Evolutionary conservation across 1,140 invertebrate genomes (phyloP).

Genomic region (Homalodisca vitripennis): DNA sequence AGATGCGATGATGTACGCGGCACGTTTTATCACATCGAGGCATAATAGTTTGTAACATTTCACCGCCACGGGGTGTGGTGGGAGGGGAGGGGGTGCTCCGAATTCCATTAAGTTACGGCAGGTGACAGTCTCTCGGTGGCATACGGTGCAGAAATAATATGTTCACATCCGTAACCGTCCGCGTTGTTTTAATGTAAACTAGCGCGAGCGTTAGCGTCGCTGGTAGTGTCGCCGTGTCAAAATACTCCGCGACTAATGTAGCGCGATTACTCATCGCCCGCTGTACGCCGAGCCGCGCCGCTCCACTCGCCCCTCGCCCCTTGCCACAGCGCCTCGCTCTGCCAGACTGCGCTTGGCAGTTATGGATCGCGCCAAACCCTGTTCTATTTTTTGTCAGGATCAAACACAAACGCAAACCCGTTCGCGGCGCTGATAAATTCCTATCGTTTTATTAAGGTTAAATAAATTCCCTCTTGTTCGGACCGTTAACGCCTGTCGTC

Average conservation of each 20-base stretch:
- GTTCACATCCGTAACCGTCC: conserved; percentile 2
- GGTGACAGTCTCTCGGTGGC: conserved; percentile 9
- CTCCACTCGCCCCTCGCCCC: not conserved
- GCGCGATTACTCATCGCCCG: conserved; percentile 9
- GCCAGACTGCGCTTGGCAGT: conserved; percentile 7
- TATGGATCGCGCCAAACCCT: conserved; percentile 1
- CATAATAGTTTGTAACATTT: conserved; percentile 2
- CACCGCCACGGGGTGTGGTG: not conserved
- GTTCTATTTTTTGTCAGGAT: conserved; percentile 13
- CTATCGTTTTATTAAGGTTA: conserved; percentile 13
- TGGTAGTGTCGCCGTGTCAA: not conserved
- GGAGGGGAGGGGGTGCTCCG: conserved; percentile 3
- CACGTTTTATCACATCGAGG: conserved; percentile 12
- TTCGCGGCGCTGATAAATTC: conserved; percentile 11
- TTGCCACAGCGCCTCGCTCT: not conserved
- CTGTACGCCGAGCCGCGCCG: not conserved
- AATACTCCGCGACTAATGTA: conserved; percentile 3
- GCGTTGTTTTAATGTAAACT: conserved; percentile 12
- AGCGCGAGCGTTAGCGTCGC: too few species aligned
- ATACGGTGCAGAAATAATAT: conserved; percentile 2
- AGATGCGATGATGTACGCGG: not conserved
- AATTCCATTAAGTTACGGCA: conserved; percentile 7
- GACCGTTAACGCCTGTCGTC: conserved; percentile 2
- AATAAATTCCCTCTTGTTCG: conserved; percentile 6
- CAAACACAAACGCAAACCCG: conserved; percentile 8